Evolutionary conservation across 35 echinoderm and acorn worm species (phyloP), one percentile per base, ranked within the genome.

Genomic region (Lytechinus variegatus): DNA sequence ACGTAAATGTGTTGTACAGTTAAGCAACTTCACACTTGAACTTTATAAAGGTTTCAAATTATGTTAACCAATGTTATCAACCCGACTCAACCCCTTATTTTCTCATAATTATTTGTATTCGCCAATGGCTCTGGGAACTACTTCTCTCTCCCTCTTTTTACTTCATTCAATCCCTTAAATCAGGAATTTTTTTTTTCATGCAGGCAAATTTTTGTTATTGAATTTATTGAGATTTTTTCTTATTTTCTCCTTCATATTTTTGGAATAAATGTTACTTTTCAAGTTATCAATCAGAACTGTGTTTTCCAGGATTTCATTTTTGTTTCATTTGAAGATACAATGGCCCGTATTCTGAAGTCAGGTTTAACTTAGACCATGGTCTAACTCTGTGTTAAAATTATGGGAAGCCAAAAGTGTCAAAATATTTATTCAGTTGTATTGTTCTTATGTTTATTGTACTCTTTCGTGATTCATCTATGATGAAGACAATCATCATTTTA

Each of bases 81-180:
- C 10, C 66, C 66, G n/a, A n/a, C 66, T n/a, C 66, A 86, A 86
- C n/a, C n/a, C 66, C 66, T 10, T n/a, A n/a, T n/a, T 86, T 86
- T 86, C 66, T 86, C n/a, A 86, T 86, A 11, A 11, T 86, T 86
- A 10, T 86, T 86, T 11, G 66, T 86, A 86, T 86, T n/a, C 10
- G 66, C 66, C 66, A n/a, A 86, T 86, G 66, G 66, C n/a, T 86
- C 66, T 86, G 66, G 10, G 66, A 86, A 86, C 66, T n/a, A 86
- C n/a, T n/a, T 86, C 66, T 86, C n/a, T 86, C 66, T 86, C 66
- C n/a, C n/a, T 86, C 66, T 86, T 86, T 11, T 86, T 11, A 10
- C n/a, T 86, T n/a, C 10, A n/a, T 86, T 86, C 10, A 86, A 86
- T 11, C 66, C 66, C 66, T n/a, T 86, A 86, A 86, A 86, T 86